Evolutionary conservation across 1,140 invertebrate genomes (phyloP), one percentile per base, ranked within the genome.

Genomic region (Trichonephila clavata): DNA sequence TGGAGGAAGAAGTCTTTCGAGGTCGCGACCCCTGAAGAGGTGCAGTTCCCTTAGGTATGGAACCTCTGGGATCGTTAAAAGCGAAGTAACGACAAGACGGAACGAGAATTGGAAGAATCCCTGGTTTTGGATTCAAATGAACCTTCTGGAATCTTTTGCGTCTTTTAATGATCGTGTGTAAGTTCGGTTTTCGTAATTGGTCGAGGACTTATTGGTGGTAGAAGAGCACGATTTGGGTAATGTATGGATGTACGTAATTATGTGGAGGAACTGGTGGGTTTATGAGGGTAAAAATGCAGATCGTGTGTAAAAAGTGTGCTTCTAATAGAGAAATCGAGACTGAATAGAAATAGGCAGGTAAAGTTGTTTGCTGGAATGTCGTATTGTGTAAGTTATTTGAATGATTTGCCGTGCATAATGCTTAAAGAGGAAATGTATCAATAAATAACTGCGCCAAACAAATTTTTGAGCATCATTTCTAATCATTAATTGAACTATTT

Each of bases 91-190:
- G 71, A 77, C 71, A 39, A 27, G 32, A 32, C 27, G 27, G 24
- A 39, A 39, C 10, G 32, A 24, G 65, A 39, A 16, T 32, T 27
- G 27, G 14, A 24, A 27, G 71, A 39, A 77, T 77, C 71, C 71
- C 27, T 68, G n/a, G 24, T 77, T 39, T 32, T 32, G 27, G 71
- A 77, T 77, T 77, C 71, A 77, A 77, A 77, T 77, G 71, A 77
- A 77, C 4, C 27, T 32, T 32, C 27, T 39, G 13, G 71, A 20
- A 77, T 27, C 14, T 27, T 32, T 24, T 27, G 27, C 24, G n/a
- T 68, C 4, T 77, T 27, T 39, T 32, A 77, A 77, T 77, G 71
- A 77, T 77, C 27, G 27, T 39, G 27, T 6, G 13, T 14, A 14
- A 27, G 24, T 71, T 71, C 71, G 14, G 14, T 68, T 77, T 77